Percentiles rank a stretch among this genome's conserved stretches.
phyloP scores from a whole-genome alignment of 2,797 vertebrate species.

The Micropoecilia bifurca region DNA sequence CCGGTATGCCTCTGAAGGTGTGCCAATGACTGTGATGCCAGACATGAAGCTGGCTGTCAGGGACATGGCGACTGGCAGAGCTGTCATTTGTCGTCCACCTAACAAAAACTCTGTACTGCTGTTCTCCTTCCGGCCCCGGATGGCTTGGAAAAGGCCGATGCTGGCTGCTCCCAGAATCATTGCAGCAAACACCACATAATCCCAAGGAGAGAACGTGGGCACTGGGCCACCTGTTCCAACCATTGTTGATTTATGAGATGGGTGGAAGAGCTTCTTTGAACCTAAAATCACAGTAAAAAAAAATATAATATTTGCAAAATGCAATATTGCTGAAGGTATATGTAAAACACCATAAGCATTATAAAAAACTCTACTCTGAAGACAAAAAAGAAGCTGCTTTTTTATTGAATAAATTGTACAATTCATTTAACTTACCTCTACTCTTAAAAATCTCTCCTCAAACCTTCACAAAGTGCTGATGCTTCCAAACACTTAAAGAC shows the following conservation, averaged over 20 bases:
- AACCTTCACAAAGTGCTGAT: constrained; percentile 11
- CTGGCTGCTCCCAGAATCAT: constrained; percentile 72
- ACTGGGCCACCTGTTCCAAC: constrained; percentile 75
- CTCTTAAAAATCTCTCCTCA: constrained; percentile 9
- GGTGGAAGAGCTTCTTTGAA: constrained; percentile 6
- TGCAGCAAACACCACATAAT: constrained; percentile 86
- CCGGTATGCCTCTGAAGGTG: constrained; percentile 81
- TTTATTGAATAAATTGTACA: background rate
- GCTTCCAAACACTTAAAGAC: background rate
- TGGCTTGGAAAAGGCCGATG: constrained; percentile 82
- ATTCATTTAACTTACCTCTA: background rate
- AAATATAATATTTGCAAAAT: background rate
- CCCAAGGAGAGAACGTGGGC: constrained; percentile 82
- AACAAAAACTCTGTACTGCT: constrained; percentile 81
- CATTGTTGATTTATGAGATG: constrained; percentile 63
- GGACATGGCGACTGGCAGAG: constrained; percentile 85
- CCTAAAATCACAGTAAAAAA: background rate
- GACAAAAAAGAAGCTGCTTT: background rate
- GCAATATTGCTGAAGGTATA: constrained; percentile 8
- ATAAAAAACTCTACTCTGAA: background rate
- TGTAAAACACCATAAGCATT: background rate
- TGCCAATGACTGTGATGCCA: constrained; percentile 87
- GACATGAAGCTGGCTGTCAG: constrained; percentile 89
- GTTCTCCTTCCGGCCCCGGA: constrained; percentile 75
- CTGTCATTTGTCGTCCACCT: constrained; percentile 84